A percentile compares a stretch with the other conserved stretches of the same genome.
Conservation (phyloP, 2,113 vertebrate species). For the Andinoacara biseriatus region DNA sequence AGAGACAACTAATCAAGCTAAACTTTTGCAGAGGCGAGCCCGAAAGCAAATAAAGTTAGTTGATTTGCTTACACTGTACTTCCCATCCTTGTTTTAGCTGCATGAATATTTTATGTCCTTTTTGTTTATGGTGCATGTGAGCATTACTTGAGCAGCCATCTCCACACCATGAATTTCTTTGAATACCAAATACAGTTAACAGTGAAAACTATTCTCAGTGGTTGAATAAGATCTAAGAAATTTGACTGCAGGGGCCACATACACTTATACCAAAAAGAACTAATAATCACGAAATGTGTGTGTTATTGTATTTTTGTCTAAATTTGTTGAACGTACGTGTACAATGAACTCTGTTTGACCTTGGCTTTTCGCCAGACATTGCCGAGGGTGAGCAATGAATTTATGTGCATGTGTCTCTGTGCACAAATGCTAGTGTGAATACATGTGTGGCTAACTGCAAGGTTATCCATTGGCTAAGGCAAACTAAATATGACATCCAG, state of each 20-base stretch:
- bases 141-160: conserved; percentile 61
- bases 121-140: conserved; percentile 71
- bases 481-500: conserved; percentile 69
- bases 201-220: conserved; percentile 51
- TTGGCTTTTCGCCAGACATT: conserved; percentile 70
- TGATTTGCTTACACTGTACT: conserved; percentile 70
- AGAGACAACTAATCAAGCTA: conserved; percentile 58
- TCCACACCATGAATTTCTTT: conserved; percentile 59
- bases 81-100: conserved; percentile 63
- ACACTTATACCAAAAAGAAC: conserved; percentile 44
- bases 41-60: conserved; percentile 65
- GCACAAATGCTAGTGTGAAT: conserved; percentile 50
- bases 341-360: conserved; percentile 69
- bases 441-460: conserved; percentile 53
- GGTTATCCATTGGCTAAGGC: conserved; percentile 69
- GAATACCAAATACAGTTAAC: conserved; percentile 60
- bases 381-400: conserved; percentile 64
- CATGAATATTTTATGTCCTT: conserved; percentile 72
- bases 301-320: conserved; percentile 39
- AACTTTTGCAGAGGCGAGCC: conserved; percentile 46
- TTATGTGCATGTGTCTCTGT: conserved; percentile 46
- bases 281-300: conserved; percentile 45
- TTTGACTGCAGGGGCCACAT: conserved; percentile 59
- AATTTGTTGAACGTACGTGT: conserved; percentile 39
- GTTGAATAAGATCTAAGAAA: conserved; percentile 56